These are phyloP conservation scores for Cricetomys ansorgei DNA, from an alignment of 2,113 vertebrate species.

Conservation along the genomic window DNA sequence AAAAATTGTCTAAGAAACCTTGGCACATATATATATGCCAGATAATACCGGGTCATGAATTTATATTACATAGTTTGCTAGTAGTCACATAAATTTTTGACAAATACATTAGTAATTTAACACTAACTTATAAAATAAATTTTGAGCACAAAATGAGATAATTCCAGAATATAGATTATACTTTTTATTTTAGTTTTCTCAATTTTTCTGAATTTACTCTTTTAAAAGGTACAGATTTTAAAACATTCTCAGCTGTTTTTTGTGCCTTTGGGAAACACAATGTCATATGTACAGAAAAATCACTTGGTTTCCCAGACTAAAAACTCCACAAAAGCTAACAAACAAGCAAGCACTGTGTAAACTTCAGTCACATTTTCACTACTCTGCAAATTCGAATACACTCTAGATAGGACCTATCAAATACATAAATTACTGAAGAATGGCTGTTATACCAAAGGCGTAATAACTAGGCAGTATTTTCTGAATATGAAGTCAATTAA, in stretches of 20 bases:
- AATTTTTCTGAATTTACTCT: not conserved
- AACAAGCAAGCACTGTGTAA: not conserved
- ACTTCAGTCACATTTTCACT: not conserved
- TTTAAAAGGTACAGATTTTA: not conserved
- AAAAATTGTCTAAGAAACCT: conserved; percentile 38
- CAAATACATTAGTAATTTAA: not conserved
- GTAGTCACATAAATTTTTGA: conserved; percentile 33
- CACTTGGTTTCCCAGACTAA: not conserved
- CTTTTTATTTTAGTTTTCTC: conserved; percentile 4
- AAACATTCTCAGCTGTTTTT: not conserved
- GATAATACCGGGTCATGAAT: not conserved
- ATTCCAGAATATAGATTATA: not conserved
- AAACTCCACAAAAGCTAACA: not conserved
- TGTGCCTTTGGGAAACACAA: not conserved
- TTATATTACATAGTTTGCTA: conserved; percentile 33
- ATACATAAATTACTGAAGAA: conserved; percentile 13
- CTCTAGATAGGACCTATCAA: not conserved
- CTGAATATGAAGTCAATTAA: not conserved
- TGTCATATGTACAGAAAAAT: not conserved
- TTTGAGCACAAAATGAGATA: not conserved
- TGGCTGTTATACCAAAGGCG: not conserved
- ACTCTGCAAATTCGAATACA: not conserved
- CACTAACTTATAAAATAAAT: not conserved
- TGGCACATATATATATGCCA: conserved; percentile 23
- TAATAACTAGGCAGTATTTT: not conserved